phyloP scores from a whole-genome alignment of 2,888 invertebrate genomes.

The Ochropleura leucogaster region DNA sequence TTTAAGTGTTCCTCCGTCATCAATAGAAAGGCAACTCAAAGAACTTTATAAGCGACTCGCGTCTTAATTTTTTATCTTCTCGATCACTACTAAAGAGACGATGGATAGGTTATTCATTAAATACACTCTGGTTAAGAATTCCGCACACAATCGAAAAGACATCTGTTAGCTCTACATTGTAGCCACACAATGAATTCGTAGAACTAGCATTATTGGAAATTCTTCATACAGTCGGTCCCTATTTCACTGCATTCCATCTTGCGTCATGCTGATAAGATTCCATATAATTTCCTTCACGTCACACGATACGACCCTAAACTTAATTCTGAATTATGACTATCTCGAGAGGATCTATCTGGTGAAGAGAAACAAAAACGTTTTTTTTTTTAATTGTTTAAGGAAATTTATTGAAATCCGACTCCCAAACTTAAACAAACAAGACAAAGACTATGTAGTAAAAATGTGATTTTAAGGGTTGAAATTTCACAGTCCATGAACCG shows the following conservation, averaged over 20 bases:
- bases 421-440: background rate
- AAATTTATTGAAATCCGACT: background rate
- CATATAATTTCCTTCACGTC: slow-evolving; percentile 4
- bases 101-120: slow-evolving; percentile 19
- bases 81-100: background rate
- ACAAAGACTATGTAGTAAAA: background rate
- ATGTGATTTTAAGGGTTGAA: background rate
- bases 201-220: slow-evolving; percentile 15
- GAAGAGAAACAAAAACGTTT: background rate
- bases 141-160: background rate
- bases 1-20: slow-evolving; percentile 1
- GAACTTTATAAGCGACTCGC: slow-evolving; percentile 7
- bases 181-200: slow-evolving; percentile 8
- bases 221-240: slow-evolving; percentile 3
- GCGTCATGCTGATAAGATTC: slow-evolving; percentile 25
- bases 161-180: slow-evolving; percentile 24
- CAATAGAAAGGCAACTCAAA: slow-evolving; percentile 21
- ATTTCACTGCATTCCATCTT: slow-evolving; percentile 12
- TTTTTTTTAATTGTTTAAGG: background rate
- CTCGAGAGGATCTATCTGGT: background rate
- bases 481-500: slow-evolving; percentile 12
- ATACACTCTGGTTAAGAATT: slow-evolving; percentile 1
- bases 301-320: background rate
- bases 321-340: background rate
- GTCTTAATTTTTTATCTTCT: slow-evolving; percentile 5